Base-by-base conservation (phyloP, 2,113 vertebrate genomes). In the Malaclemys terrapin region DNA sequence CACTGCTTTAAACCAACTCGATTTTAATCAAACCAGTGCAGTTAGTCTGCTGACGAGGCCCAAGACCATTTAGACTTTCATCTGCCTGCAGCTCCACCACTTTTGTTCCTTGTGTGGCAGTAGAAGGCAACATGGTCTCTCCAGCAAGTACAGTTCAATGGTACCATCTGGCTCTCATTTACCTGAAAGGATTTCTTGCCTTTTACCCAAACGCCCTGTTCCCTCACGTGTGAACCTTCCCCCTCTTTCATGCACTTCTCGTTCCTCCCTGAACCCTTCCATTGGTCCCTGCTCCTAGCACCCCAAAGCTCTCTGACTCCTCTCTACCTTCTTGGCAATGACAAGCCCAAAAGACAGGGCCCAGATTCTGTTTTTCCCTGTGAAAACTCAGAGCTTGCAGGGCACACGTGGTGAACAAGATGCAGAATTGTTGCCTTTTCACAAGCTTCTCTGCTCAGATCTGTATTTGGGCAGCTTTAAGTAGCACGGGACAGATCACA, bases 401-500 rank as follows among this genome's bases (percentile, higher is more conserved):
- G 42, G 42, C 2, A 25, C 75, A 78, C 42, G 75, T 25, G 24
- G 25, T 27, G 45, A 27, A 47, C 8, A 47, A 7, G 6, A 78
- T 13, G 10, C 24, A 16, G 22, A 47, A 78, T 47, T 27, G 10
- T 8, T 27, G 42, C 25, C 75, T 45, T 3, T 16, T 81, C 35
- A 54, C 52, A n/a, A 54, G 35, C 4, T 14, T 52, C 10, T 45
- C 54, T 57, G 24, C 82, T 72, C 62, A 50, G 24, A 14, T 3
- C 52, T 20, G 1, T 2, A 2, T 11, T 5, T n/a, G 89, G 19
- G 54, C 1, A 84, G 22, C 8, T 22, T 10, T 22, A 79, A 45
- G 65, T 65, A n/a, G n/a, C 3, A 1, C 0, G 50, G 69, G 69
- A 8, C 38, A 47, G 54, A 35, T 35, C 7, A 14, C 1, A 4